Base-by-base conservation (phyloP, 2,888 invertebrate species). In the Torymus tubicola region DNA sequence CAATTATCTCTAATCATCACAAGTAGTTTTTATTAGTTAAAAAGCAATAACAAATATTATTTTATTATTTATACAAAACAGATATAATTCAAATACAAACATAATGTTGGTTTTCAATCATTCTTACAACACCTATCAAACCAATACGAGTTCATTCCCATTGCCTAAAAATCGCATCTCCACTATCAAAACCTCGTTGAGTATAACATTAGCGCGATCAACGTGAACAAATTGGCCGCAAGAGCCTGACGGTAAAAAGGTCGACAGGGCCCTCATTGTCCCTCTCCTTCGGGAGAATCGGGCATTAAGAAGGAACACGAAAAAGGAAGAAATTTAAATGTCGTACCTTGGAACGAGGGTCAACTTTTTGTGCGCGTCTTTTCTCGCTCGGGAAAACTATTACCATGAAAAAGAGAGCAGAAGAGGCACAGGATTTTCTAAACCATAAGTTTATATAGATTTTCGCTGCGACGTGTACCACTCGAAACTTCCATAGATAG, bases 241-340 rank as follows among this genome's bases (percentile, higher is more conserved):
- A 21, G 18, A 60, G 18, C 11, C 2, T 21, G 21, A 18, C 11
- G 18, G 42, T 14, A 63, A 63, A 63, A 31, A 63, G 31, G 63
- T 24, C 63, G 50, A 42, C 42, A 42, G n/a, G 21, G 52, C 31
- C 18, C 53, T 16, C 21, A 18, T 55, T 68, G 42, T 42, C 42
- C 8, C 18, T 55, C 31, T 55, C n/a, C 55, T 68, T 42, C 1
- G 24, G 12, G 53, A 24, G n/a, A n/a, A 16, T 55, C 68, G 24
- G 16, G 55, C 55, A 55, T 68, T 55, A 68, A 68, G 24, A 8
- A 8, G 5, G 42, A 8, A 24, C n/a, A 55, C 10, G 55, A 68
- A 12, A 55, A 55, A 67, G 13, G 14, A 70, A 58, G 18, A 70
- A 18, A 70, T 70, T 58, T 60, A 70, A 21, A 60, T 60, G 70